Base-by-base conservation (phyloP, 2,113 vertebrate species). In the Salminus brasiliensis region DNA sequence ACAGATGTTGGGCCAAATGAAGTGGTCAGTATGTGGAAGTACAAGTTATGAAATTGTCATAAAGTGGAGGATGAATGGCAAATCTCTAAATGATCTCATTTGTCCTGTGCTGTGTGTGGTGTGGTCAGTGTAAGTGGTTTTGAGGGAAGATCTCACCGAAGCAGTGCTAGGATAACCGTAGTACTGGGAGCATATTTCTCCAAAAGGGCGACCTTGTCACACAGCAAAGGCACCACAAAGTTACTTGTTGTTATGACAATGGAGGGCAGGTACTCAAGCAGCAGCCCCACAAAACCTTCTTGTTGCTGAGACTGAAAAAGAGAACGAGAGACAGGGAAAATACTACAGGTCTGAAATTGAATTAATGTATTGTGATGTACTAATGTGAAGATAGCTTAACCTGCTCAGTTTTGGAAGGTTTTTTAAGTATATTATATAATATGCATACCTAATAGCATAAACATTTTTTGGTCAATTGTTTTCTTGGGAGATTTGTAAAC, bases 231-330 rank as follows among this genome's bases (percentile, higher is more conserved):
- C 66, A 97, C 92, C 75, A 97, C 6, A 8, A 96, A 93, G 89
- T 97, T 97, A 76, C 90, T 93, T 0, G n/a, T 39, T 0, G 95
- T 95, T 88, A 97, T 96, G 85, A 94, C 94, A 5, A 95, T 92
- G 66, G 96, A 97, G 0, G 96, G 95, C 0, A 97, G 90, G 75
- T 94, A 97, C 71, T 94, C 78, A 18, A 92, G 88, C 65, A 91
- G 1, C 11, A 97, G 88, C 23, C 87, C 87, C 45, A 92, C 41
- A 30, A 95, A 62, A 25, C 87, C 90, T 0, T 18, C 0, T 16
- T 80, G 0, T 9, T 39, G 39, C 47, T 34, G 73, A 66, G 74
- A 70, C 76, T 79, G 47, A 41, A 34, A 69, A 53, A 23, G 21
- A 66, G 27, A 49, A 6, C 6, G 29, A 66, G 30, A 36, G 16